Conservation (phyloP, 92 coral and sea anemone species). For the Actinernus sp. region DNA sequence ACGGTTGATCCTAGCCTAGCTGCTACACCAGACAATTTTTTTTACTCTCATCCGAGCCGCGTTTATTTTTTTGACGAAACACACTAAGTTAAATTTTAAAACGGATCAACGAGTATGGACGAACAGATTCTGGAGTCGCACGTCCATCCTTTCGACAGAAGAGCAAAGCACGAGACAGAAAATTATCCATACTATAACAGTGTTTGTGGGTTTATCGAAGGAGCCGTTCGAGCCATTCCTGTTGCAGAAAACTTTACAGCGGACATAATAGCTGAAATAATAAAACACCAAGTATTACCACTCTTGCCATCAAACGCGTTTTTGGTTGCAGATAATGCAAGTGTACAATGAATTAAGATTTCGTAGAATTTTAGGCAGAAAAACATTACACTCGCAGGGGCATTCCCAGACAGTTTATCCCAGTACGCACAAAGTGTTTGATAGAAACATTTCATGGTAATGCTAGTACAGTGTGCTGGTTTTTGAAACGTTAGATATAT, state of each 20-base stretch:
- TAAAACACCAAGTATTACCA: slow-evolving; percentile 20
- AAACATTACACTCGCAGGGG: slow-evolving; percentile 43
- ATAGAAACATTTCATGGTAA: too few relatives aligned
- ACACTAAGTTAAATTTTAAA: slow-evolving; percentile 8
- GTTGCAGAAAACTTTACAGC: slow-evolving; percentile 22
- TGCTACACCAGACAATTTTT: too few relatives aligned
- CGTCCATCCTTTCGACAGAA: slow-evolving; percentile 27
- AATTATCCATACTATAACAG: slow-evolving; percentile 11
- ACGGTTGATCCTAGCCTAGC: slow-evolving; percentile 33
- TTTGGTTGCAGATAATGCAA: slow-evolving; percentile 55
- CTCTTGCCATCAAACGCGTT: slow-evolving; percentile 27
- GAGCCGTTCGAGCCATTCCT: slow-evolving; percentile 22
- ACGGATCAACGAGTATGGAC: slow-evolving; percentile 22
- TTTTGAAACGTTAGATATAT: too few relatives aligned
- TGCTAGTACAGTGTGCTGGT: too few relatives aligned
- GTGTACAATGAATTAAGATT: slow-evolving; percentile 21
- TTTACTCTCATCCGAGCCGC: too few relatives aligned
- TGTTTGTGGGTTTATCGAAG: slow-evolving; percentile 24
- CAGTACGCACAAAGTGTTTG: too few relatives aligned
- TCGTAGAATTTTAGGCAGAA: slow-evolving; percentile 7
- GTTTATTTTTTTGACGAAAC: slow-evolving; percentile 6
- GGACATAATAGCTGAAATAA: slow-evolving; percentile 4
- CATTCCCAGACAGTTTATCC: too few relatives aligned
- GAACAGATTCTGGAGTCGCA: slow-evolving; percentile 19
- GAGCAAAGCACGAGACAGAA: slow-evolving; percentile 6